Evolutionary conservation across 2,797 vertebrate species (phyloP).

Genomic region (Periophthalmus magnuspinnatus): DNA sequence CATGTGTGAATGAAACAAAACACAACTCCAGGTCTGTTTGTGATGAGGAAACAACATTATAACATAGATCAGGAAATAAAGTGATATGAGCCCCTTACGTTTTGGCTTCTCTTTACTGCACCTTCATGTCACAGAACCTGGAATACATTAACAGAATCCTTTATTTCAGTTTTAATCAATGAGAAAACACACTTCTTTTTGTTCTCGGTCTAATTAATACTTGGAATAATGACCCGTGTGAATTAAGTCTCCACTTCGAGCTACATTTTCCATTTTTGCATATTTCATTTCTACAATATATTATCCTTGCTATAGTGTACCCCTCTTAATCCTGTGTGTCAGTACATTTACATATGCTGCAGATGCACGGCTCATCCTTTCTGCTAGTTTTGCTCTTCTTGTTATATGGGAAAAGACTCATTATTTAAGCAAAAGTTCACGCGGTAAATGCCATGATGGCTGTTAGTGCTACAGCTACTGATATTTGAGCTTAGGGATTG

Average conservation of each 20-base stretch:
- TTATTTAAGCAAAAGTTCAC: slow-evolving; percentile 38
- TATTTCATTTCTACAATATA: slow-evolving; percentile 29
- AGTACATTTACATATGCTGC: slow-evolving; percentile 23
- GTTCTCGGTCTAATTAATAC: slow-evolving; percentile 73
- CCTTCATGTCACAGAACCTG: no score
- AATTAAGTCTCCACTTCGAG: slow-evolving; percentile 46
- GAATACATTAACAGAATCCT: no score
- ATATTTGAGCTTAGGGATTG: slow-evolving; percentile 35
- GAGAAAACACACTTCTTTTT: slow-evolving; percentile 61
- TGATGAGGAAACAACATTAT: no score
- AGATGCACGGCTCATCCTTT: not conserved
- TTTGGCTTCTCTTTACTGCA: no score
- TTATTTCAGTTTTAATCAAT: slow-evolving; percentile 33
- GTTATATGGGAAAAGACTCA: slow-evolving; percentile 33
- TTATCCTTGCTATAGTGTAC: slow-evolving; percentile 8
- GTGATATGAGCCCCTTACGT: no score
- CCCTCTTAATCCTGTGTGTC: slow-evolving; percentile 24
- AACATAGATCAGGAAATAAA: no score
- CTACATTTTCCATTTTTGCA: slow-evolving; percentile 33
- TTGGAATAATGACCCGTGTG: slow-evolving; percentile 58
- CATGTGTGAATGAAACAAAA: no score
- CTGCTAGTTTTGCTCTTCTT: slow-evolving; percentile 10
- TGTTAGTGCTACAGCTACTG: slow-evolving; percentile 46
- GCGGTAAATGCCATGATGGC: slow-evolving; percentile 57
- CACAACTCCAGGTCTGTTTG: no score